Evolutionary conservation across 1,140 invertebrate species (phyloP), one percentile per base, ranked within the genome.

Genomic region (Drosophila ambigua): DNA sequence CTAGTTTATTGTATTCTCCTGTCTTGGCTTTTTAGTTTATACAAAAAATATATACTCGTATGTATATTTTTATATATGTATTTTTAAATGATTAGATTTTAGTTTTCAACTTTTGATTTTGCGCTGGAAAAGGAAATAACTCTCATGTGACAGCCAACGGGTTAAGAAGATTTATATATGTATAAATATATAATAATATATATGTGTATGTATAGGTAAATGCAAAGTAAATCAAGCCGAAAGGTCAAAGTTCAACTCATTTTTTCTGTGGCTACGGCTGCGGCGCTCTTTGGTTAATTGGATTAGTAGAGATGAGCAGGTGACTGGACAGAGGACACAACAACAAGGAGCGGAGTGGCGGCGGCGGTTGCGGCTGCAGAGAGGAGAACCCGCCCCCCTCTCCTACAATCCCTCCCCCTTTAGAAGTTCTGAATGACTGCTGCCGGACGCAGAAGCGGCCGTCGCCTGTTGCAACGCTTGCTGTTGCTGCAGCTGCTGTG

Each of bases 221-320:
- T 84, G 80, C 62, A 83, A 61, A 58, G 63, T 60, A 48, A 41
- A 46, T 55, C 74, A 64, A 65, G 43, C 58, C 31, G 15, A 48
- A 66, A 49, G 46, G 58, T 57, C 58, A 67, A 65, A 50, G 46
- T 59, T 55, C 43, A 51, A 57, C 57, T 16, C 35, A 35, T 35
- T 39, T 39, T 48, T 23, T 45, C 35, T 11, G 52, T 15, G 20
- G 26, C 28, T 43, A 41, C 51, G 28, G 24, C 51, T 58, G 43
- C 48, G 43, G 43, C 51, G 72, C 55, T 88, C 84, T 89, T 88
- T 88, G 83, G 84, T 88, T 88, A 84, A 84, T 89, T 74, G 50
- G 65, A 66, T 84, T 89, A 89, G 79, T 88, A 71, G 68, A 76
- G 67, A 72, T 53, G 39, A 15, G 16, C 45, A 49, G 28, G 51